Evolutionary conservation across 2,113 vertebrate genomes (phyloP), one percentile per base, ranked within the genome.

Genomic region (Corythoichthys haematopterus): DNA sequence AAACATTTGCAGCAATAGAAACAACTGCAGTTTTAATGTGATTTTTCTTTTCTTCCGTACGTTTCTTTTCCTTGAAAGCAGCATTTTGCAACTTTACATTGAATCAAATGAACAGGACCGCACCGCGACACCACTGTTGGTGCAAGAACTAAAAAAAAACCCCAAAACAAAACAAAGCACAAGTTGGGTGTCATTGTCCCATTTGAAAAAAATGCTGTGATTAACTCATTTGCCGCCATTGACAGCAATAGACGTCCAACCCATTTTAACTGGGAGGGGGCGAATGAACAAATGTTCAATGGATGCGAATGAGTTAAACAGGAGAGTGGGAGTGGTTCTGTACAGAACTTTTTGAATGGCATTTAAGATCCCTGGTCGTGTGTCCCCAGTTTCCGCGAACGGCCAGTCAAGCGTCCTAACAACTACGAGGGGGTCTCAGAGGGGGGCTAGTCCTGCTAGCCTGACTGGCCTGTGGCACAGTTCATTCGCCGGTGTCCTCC

Each of bases 341-440:
- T 94, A 94, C 94, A 96, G 93, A 95, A 95, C 93, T 94, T 92
- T 93, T 93, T 94, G 89, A 86, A 92, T 93, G 90, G 92, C 90
- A 55, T 28, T 20, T 28, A 90, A 91, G 90, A 88, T 92, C 91
- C 89, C 86, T 90, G 93, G 91, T 5, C 11, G 43, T 72, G 75
- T 43, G 78, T 89, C 82, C 91, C 88, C 89, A 83, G 89, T 86
- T 70, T 71, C 78, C 64, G 7, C 28, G 47, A 65, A 37, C 50
- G 91, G 85, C 91, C 92, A 92, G 91, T 93, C 93, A 93, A 92
- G 91, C 90, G 86, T 90, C 86, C 90, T 89, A 90, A 85, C 11
- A 85, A 89, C 85, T 92, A 88, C 48, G 20, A 10, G 51, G 52
- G 3, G 20, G 10, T 52, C 15, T 52, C 20, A 28, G 20, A 16